Evolutionary conservation across 1,140 invertebrate species (phyloP).

Genomic region (Diploscapter pachys): DNA sequence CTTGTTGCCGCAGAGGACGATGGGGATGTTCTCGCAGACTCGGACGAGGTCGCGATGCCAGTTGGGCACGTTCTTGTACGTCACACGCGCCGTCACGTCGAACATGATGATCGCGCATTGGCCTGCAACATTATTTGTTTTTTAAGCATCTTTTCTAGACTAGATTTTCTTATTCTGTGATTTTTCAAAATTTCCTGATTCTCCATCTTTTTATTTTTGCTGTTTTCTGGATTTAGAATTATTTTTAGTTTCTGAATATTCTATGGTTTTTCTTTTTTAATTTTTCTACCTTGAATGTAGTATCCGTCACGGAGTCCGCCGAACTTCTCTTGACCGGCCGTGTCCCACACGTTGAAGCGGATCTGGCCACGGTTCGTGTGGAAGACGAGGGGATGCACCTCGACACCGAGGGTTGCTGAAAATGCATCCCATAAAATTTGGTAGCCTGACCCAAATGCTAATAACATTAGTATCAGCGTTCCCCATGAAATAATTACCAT

Average conservation of each 20-base stretch:
- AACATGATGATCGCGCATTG: conserved; percentile 99
- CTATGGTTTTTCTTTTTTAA: neutral
- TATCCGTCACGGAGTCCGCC: conserved; percentile 97
- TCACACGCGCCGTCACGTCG: conserved; percentile 97
- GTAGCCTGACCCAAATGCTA: neutral
- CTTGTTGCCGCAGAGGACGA: conserved; percentile 88
- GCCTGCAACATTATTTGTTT: conserved; percentile 66
- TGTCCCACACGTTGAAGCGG: conserved; percentile 99
- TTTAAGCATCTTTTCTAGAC: too few species aligned
- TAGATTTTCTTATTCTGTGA: neutral
- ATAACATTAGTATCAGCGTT: neutral
- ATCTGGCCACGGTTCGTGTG: conserved; percentile 95
- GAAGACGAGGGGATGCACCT: conserved; percentile 96
- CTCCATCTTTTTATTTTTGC: too few species aligned
- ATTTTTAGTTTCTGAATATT: neutral
- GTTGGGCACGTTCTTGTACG: conserved; percentile 99
- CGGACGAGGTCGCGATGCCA: conserved; percentile 97
- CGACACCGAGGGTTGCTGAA: conserved; percentile 89
- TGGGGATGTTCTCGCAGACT: conserved; percentile 98
- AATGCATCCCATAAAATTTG: conserved; percentile 10
- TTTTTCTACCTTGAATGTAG: conserved; percentile 81
- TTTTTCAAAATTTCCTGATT: too few species aligned
- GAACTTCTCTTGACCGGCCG: conserved; percentile 98
- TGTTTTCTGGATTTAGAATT: neutral
- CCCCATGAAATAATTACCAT: neutral